Evolutionary conservation across 2,888 invertebrate species (phyloP), one percentile per base, ranked within the genome.

Genomic region (Bellardia bayeri): DNA sequence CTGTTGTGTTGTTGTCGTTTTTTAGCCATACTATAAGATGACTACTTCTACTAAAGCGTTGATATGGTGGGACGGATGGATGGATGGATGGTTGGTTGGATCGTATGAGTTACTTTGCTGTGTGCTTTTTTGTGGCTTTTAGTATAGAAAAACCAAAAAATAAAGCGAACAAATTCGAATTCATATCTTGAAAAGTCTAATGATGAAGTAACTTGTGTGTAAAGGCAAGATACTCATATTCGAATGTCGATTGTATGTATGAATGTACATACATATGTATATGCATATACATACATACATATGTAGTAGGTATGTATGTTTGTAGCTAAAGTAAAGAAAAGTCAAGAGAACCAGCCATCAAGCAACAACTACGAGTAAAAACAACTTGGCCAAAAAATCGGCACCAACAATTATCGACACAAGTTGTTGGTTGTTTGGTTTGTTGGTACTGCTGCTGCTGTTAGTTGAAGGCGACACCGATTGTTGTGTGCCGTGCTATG

Each of bases 371-470:
- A 58, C 16, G 64, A 74, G 49, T 71, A 68, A 72, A 76, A 85
- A 74, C 42, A 49, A 81, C 56, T 81, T 64, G 80, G 45, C 16
- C 33, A 75, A 80, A 79, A 79, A 71, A 63, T 75, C 68, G 61
- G 33, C 66, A 80, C 78, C 56, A 79, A 71, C 79, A 82, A 79
- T 87, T 83, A 88, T 88, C 83, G 86, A 87, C 82, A 87, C 75
- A 86, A 82, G 81, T 85, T 78, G 69, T 71, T 82, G 82, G 54
- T 61, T 74, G 56, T 79, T 88, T 88, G 88, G 88, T 89, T 89
- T 89, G 90, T 86, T 90, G 82, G 89, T 82, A 80, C 75, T 87
- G 83, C 86, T 89, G 86, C 74, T 81, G 74, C 68, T 85, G n/a
- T 72, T 63, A 75, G 86, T 86, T 87, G 80, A 83, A 87, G 86